Conservation (phyloP, 2,113 vertebrate genomes). For the Syrrhaptes paradoxus region DNA sequence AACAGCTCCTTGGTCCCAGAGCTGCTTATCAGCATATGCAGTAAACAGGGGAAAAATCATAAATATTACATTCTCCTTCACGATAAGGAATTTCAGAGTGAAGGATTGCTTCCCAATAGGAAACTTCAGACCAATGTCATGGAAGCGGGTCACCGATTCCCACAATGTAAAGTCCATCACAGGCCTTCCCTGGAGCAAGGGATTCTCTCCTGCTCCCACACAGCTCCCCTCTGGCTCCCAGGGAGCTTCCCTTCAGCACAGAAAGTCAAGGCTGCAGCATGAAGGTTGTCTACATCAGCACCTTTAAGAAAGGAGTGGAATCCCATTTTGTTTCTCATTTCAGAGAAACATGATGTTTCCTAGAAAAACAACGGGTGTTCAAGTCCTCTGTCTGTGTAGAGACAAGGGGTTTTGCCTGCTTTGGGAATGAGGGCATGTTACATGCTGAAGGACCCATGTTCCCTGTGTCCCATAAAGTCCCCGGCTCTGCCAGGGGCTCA, state of each 20-base stretch:
- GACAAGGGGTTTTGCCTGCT: not conserved
- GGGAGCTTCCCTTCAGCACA: not conserved
- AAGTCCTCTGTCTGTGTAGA: not conserved
- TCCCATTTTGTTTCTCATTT: not conserved
- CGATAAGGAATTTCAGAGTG: constrained; percentile 44
- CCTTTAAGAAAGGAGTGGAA: not conserved
- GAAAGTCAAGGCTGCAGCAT: not conserved
- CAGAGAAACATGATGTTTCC: not conserved
- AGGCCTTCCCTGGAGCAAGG: not conserved
- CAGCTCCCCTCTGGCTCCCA: not conserved
- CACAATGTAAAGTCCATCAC: not conserved
- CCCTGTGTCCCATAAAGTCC: rapidly evolving
- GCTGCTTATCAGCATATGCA: constrained; percentile 26
- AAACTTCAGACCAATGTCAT: not conserved
- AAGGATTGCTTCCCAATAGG: constrained; percentile 35
- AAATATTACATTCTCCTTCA: constrained; percentile 32
- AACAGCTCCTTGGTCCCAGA: constrained; percentile 22
- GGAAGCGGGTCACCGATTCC: not conserved
- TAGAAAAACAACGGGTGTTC: not conserved
- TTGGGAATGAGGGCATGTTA: not conserved
- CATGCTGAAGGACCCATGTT: not conserved
- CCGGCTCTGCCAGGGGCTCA: not conserved
- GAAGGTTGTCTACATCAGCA: not conserved
- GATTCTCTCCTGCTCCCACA: rapidly evolving
- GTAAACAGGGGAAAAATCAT: constrained; percentile 45